These are phyloP conservation scores for Phyllostomus hastatus DNA, from an alignment of 2,113 vertebrate species.

Conservation along the genomic window DNA sequence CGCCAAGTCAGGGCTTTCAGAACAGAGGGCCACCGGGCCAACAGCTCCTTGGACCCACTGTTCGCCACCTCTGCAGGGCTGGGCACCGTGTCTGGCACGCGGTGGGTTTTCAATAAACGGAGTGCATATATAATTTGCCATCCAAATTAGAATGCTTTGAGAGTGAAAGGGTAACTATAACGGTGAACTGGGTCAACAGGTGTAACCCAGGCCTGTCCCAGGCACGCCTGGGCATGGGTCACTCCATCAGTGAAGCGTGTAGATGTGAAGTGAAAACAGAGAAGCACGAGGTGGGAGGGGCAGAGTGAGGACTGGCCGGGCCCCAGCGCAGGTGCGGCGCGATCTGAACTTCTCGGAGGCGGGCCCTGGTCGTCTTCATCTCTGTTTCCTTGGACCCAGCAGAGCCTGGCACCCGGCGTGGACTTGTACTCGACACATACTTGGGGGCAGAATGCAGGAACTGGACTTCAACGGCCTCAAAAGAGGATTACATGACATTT, in stretches of 20 bases:
- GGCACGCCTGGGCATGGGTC: neutral
- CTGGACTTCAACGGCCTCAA: neutral
- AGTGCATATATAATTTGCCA: neutral
- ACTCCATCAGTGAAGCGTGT: fast-evolving
- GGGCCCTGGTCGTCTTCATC: too few species aligned
- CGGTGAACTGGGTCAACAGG: neutral
- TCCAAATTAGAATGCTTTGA: neutral
- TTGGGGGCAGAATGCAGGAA: neutral
- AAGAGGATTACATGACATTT: neutral
- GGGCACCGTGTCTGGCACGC: neutral
- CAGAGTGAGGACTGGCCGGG: neutral
- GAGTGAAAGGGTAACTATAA: neutral
- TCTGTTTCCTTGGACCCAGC: neutral
- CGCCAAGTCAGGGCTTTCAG: neutral
- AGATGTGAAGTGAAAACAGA: neutral
- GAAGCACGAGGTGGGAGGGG: fast-evolving
- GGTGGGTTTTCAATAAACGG: neutral
- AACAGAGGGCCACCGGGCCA: neutral
- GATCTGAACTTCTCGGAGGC: neutral
- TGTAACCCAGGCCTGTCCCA: neutral
- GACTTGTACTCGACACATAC: too few species aligned
- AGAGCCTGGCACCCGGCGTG: neutral
- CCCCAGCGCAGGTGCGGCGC: neutral
- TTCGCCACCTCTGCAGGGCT: too few species aligned
- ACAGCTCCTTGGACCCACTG: fast-evolving